Evolutionary conservation across 2,797 vertebrate species (phyloP).

Genomic region (Sebastes itinus): DNA sequence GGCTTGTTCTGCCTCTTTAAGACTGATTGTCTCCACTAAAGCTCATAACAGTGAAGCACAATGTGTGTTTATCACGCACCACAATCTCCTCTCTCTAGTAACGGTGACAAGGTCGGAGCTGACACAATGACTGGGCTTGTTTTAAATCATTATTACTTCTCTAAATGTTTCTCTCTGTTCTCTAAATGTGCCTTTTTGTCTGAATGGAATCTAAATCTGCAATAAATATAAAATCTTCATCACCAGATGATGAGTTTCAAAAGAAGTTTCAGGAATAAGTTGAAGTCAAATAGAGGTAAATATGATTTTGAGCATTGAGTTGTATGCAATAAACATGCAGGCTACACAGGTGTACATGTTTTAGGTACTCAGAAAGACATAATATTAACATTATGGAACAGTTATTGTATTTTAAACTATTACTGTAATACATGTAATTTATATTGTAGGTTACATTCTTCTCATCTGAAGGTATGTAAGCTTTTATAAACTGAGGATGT

Average conservation of each 20-base stretch:
- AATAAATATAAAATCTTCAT: neutral
- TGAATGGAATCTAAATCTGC: neutral
- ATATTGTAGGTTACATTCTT: neutral
- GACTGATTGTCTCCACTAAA: constrained; percentile 22
- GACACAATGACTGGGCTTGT: neutral
- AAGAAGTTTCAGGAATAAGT: neutral
- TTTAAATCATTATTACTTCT: neutral
- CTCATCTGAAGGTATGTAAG: neutral
- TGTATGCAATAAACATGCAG: neutral
- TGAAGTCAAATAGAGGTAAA: neutral
- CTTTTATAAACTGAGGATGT: no score
- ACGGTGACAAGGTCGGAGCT: neutral
- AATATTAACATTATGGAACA: neutral
- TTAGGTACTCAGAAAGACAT: neutral
- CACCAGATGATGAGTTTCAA: neutral
- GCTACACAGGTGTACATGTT: neutral
- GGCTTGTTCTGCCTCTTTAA: constrained; percentile 6
- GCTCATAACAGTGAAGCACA: neutral
- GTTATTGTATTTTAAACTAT: neutral
- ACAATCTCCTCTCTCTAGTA: neutral
- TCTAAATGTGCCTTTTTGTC: neutral
- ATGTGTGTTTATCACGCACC: neutral
- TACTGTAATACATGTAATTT: neutral
- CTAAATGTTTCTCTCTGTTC: neutral
- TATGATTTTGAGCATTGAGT: neutral